Evolutionary conservation across 2,888 invertebrate genomes (phyloP).

Genomic region (Drosophila sordidapex): DNA sequence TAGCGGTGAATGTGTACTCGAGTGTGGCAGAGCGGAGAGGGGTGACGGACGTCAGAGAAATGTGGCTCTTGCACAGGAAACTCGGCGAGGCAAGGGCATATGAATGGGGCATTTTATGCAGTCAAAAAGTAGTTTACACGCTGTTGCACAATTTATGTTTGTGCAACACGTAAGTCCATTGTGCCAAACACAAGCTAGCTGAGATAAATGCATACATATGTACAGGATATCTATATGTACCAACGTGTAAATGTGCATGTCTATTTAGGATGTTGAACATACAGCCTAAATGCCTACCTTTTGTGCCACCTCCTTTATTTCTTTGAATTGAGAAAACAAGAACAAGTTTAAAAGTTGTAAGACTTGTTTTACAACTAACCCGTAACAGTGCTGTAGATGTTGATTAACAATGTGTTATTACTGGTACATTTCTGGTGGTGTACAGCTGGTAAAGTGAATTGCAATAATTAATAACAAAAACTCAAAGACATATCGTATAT

Average conservation of each 20-base stretch:
- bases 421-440: not conserved
- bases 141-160: constrained; percentile 82
- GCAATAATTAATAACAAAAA: not conserved
- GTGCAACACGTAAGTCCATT: constrained; percentile 78
- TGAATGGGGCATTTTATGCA: constrained; percentile 72
- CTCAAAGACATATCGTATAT: not conserved
- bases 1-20: constrained; percentile 68
- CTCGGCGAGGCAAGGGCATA: constrained; percentile 52
- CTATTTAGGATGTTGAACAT: constrained; percentile 18
- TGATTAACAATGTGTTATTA: not conserved
- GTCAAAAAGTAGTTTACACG: constrained; percentile 82
- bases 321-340: not conserved
- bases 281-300: constrained; percentile 14
- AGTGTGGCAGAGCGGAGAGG: constrained; percentile 13
- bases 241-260: constrained; percentile 2
- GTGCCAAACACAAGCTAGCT: constrained; percentile 53
- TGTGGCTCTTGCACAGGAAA: constrained; percentile 31
- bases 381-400: not conserved
- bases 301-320: constrained; percentile 12
- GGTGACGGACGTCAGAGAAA: constrained; percentile 1
- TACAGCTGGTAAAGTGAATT: not conserved
- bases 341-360: not conserved
- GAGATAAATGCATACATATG: constrained; percentile 36
- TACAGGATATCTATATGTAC: not conserved
- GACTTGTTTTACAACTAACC: constrained; percentile 5